Base-by-base conservation (phyloP, 1,140 invertebrate species). In the Penaeus chinensis region DNA sequence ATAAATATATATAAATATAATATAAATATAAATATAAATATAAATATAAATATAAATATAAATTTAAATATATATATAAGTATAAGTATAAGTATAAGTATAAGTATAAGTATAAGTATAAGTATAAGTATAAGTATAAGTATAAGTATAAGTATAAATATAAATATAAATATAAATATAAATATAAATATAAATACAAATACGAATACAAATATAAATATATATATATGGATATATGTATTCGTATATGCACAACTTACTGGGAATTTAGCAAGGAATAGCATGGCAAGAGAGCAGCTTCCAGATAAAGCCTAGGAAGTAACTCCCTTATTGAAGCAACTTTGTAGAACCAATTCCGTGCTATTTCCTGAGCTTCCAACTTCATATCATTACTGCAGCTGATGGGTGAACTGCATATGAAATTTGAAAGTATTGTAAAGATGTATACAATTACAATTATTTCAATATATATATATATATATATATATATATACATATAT, bases 271-370 rank as follows among this genome's bases (percentile, higher is more conserved):
- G 93, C 93, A 98, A 99, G 88, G 94, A 95, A 91, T 98, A 98
- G 82, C 97, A 98, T 91, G 96, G 97, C 32, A 99, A 93, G 88
- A 99, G 95, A 16, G 98, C 96, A 93, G 97, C 96, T 94, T 99
- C 98, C 88, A 99, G 95, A 92, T 98, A 99, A 16, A 99, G 93
- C 61, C 98, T 93, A n/a, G 98, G 98, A 32, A 99, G 94, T 20
- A 99, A 92, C 93, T 99, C 98, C 91, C 98, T 94, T 89, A 99
- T 99, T 1, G 98, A 99, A 2, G 98, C 97, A 92, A 99, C 98
- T 94, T 99, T 99, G 92, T 97, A 99, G 93, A 99, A 98, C 98
- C 98, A 99, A 94, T 99, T 99, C 87, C 96, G 95, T 92, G 98
- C 99, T 16, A 97, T 99, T 93, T 99, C 98, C 92, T 97, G 97